Conservation (phyloP, 2,888 invertebrate genomes). For the Rhagonycha lutea region DNA sequence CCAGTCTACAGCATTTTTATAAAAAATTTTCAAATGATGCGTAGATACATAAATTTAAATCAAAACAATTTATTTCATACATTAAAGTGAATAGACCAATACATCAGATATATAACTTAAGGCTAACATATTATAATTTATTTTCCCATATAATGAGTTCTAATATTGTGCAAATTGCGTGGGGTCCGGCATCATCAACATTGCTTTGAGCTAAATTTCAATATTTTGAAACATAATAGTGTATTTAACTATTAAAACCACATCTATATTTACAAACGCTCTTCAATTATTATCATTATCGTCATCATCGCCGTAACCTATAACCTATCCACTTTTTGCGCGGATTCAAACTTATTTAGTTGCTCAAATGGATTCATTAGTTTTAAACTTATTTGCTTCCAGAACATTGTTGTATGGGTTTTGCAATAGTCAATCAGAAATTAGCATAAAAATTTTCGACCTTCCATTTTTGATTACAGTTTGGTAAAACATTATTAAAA, state of each 20-base stretch:
- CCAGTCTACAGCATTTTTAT: not conserved
- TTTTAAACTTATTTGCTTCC: no score
- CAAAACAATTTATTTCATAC: constrained; percentile 9
- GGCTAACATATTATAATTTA: constrained; percentile 47
- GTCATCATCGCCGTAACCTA: not conserved
- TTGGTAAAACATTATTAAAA: no score
- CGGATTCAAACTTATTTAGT: not conserved
- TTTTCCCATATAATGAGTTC: constrained; percentile 47
- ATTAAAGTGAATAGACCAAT: constrained; percentile 32
- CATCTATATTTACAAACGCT: not conserved
- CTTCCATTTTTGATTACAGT: no score
- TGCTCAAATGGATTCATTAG: not conserved
- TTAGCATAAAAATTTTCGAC: no score
- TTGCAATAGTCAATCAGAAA: no score
- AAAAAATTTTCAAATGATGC: not conserved
- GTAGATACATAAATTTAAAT: not conserved
- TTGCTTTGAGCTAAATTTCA: constrained; percentile 40
- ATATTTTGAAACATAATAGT: constrained; percentile 31
- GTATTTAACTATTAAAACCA: not conserved
- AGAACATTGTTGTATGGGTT: no score
- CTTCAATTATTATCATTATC: not conserved
- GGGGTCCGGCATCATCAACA: constrained; percentile 43
- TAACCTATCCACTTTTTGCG: not conserved
- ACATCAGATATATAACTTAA: constrained; percentile 42
- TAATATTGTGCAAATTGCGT: constrained; percentile 46